These are phyloP conservation scores for Girardinichthys multiradiatus DNA, from an alignment of 2,113 vertebrate species.

Conservation along the genomic window DNA sequence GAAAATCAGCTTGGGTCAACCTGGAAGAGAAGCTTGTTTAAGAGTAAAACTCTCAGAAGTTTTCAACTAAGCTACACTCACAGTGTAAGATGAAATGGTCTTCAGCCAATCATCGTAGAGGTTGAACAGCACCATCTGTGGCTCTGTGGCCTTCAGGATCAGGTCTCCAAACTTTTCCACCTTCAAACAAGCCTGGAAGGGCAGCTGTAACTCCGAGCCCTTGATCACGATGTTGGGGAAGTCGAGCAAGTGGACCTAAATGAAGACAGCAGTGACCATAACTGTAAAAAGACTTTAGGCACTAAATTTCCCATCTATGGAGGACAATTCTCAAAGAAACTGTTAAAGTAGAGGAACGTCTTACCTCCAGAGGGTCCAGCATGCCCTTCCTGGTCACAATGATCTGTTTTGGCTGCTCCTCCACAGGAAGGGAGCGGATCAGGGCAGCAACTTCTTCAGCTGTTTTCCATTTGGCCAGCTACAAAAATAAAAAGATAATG, in stretches of 20 bases:
- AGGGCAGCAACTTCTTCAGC: slow-evolving; percentile 98
- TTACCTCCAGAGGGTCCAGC: slow-evolving; percentile 97
- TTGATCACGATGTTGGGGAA: slow-evolving; percentile 99
- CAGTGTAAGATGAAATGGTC: slow-evolving; percentile 99
- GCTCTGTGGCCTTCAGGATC: slow-evolving; percentile 98
- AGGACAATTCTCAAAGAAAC: neutral
- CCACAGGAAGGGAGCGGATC: slow-evolving; percentile 96
- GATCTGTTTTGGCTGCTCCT: slow-evolving; percentile 99
- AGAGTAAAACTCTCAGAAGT: neutral
- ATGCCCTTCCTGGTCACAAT: slow-evolving; percentile 99
- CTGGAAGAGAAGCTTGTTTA: too few species aligned
- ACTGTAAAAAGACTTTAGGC: neutral
- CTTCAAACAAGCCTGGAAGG: slow-evolving; percentile 99
- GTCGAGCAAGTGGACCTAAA: slow-evolving; percentile 96
- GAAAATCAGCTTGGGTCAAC: too few species aligned
- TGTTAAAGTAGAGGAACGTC: neutral
- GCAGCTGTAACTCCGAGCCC: slow-evolving; percentile 96
- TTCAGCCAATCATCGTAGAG: slow-evolving; percentile 99
- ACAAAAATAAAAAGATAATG: slow-evolving; percentile 24
- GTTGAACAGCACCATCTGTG: slow-evolving; percentile 99
- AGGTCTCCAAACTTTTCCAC: slow-evolving; percentile 99
- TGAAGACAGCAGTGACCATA: neutral
- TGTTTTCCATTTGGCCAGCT: slow-evolving; percentile 99
- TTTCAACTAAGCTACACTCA: slow-evolving; percentile 61
- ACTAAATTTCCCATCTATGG: neutral